A percentile compares a stretch with the other conserved stretches of the same genome.
Evolutionary conservation across 2,113 vertebrate genomes (phyloP).

Genomic region (Setophaga kirtlandii): DNA sequence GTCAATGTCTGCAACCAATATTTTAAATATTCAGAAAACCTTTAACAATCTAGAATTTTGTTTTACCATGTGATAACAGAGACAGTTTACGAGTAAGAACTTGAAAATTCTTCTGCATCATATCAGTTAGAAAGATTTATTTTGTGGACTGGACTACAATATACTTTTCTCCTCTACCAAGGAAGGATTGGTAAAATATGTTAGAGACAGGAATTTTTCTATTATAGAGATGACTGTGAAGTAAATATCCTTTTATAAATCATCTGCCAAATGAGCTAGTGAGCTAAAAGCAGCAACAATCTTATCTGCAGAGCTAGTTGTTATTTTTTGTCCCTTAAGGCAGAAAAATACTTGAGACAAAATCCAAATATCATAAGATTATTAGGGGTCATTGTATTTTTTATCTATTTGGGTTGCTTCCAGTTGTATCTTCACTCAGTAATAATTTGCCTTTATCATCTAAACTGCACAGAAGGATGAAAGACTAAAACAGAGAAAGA

Average conservation of each 20-base stretch:
- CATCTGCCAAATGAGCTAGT: neutral
- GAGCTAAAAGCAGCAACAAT: neutral
- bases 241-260: conserved; percentile 16
- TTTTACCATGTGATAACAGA: neutral
- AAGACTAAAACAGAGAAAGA: neutral
- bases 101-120: neutral
- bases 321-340: neutral
- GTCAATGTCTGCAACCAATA: neutral
- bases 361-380: neutral
- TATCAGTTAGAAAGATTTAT: neutral
- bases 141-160: neutral
- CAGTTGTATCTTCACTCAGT: neutral
- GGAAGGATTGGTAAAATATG: neutral
- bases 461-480: neutral
- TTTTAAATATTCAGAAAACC: neutral
- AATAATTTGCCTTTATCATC: neutral
- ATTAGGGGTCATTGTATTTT: neutral
- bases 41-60: neutral
- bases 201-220: neutral
- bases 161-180: neutral
- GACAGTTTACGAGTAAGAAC: neutral
- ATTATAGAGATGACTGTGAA: neutral
- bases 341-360: neutral
- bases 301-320: neutral
- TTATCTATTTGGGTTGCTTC: neutral